Evolutionary conservation across 64 coral and sea anemone genomes (phyloP), one percentile per base, ranked within the genome.

Genomic region (Pocillopora damicornis): DNA sequence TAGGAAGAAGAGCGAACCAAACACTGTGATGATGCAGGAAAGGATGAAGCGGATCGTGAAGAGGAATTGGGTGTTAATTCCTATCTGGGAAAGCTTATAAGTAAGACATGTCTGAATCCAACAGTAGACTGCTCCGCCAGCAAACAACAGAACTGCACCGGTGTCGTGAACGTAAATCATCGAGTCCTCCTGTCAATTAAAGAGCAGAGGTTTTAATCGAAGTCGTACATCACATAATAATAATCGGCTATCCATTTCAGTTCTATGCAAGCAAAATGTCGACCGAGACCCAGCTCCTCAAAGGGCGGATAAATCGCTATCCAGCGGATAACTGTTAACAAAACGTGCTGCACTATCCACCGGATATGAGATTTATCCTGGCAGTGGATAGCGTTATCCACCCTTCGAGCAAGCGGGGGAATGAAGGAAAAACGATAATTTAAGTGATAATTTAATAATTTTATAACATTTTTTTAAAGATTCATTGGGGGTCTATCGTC

Each of bases 151-250:
- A 65, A 96, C 94, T 12, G 94, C 94, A 23, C 94, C 94, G 4
- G 91, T 88, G 60, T 96, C 94, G 37, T 96, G 94, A 0, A 96
- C 87, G 45, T 96, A 96, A 11, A 96, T 91, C 94, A 96, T 96
- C 18, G 79, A 93, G 76, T 88, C 89, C 74, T 96, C 87, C 94
- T 96, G 60, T 76, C 0, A 80, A 82, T 81, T 45, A 81, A 42
- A 80, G 62, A 58, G 23, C 13, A 51, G 42, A 10, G 57, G 36
- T 15, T 63, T 30, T 16, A 9, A 22, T 69, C 71, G 58, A 59
- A 68, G 17, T 80, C 34, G 15, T 80, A 62, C 36, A 61, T 35
- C n/a, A 83, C 35, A n/a, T 61, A 42, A 18, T 13, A 34, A 38
- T 9, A 51, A 68, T 10, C 30, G 30, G 30, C 30, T 30, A 30